Conservation (phyloP, 2,113 vertebrate genomes). For the Apeltes quadracus region DNA sequence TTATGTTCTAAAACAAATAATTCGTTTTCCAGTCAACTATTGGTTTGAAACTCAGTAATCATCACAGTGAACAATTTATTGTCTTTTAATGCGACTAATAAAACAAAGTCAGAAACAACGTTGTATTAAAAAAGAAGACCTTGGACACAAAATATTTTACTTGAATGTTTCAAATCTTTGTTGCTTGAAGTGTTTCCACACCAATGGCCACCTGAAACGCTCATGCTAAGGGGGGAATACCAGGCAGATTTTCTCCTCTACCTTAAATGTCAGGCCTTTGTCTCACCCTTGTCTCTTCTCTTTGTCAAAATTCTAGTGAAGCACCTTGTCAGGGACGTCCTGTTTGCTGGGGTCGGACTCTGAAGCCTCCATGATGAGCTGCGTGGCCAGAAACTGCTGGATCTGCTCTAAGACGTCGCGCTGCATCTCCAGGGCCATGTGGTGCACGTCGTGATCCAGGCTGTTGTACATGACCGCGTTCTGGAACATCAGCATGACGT, state of each 20-base stretch:
- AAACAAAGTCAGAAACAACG: background rate
- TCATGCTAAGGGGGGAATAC: too few species aligned
- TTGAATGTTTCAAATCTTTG: background rate
- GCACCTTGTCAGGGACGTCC: constrained; percentile 96
- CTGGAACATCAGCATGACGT: constrained; percentile 99
- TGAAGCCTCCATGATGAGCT: constrained; percentile 98
- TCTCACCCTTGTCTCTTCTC: constrained; percentile 63
- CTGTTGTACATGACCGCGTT: constrained; percentile 99
- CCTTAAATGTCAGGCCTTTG: constrained; percentile 47
- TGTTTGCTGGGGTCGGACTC: constrained; percentile 96
- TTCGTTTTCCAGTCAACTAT: background rate
- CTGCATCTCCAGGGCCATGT: constrained; percentile 99
- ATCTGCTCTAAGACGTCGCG: constrained; percentile 97
- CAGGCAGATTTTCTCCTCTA: constrained; percentile 48
- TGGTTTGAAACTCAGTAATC: background rate
- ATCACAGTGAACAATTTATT: background rate
- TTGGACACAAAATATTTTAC: too few species aligned
- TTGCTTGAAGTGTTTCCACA: background rate
- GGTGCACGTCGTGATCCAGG: constrained; percentile 97
- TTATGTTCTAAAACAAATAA: background rate
- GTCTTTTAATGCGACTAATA: background rate
- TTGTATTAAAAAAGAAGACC: background rate
- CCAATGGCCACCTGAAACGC: too few species aligned
- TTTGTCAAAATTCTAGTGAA: constrained; percentile 68
- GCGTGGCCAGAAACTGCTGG: constrained; percentile 99